Conservation (phyloP, 1,140 invertebrate species). For the Zaprionus inermis region DNA sequence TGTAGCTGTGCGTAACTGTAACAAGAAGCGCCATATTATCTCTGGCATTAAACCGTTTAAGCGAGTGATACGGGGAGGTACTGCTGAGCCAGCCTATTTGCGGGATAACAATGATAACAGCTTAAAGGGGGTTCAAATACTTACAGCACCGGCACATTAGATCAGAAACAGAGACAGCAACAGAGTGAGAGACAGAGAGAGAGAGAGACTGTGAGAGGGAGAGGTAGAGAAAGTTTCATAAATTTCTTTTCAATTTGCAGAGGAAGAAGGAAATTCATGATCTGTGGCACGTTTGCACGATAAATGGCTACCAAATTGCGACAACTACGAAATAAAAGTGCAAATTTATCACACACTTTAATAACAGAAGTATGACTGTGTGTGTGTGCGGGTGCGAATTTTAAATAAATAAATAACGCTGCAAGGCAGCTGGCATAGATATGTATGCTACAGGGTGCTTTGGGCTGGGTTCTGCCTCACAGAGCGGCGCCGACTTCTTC, state of each 20-base stretch:
- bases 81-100: constrained; percentile 66
- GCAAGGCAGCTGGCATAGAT: constrained; percentile 11
- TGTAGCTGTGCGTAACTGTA: constrained; percentile 23
- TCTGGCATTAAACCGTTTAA: constrained; percentile 74
- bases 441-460: too few relatives aligned
- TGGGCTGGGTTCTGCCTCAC: too few relatives aligned
- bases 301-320: constrained; percentile 9
- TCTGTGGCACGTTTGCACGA: not conserved
- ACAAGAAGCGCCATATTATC: constrained; percentile 62
- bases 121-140: constrained; percentile 41
- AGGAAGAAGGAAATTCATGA: not conserved
- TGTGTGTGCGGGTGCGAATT: constrained; percentile 5
- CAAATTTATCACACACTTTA: constrained; percentile 20
- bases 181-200: not conserved
- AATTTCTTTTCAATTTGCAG: constrained; percentile 5
- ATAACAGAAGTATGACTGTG: not conserved
- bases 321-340: constrained; percentile 21
- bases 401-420: constrained; percentile 35
- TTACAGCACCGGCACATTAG: constrained; percentile 21
- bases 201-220: too few relatives aligned
- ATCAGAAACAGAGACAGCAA: not conserved
- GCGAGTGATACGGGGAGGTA: constrained; percentile 41
- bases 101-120: constrained; percentile 68
- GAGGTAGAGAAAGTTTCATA: not conserved
- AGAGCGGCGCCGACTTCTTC: constrained; percentile 4